Conservation (phyloP, 2,888 invertebrate genomes). For the Diplolepis rosae region DNA sequence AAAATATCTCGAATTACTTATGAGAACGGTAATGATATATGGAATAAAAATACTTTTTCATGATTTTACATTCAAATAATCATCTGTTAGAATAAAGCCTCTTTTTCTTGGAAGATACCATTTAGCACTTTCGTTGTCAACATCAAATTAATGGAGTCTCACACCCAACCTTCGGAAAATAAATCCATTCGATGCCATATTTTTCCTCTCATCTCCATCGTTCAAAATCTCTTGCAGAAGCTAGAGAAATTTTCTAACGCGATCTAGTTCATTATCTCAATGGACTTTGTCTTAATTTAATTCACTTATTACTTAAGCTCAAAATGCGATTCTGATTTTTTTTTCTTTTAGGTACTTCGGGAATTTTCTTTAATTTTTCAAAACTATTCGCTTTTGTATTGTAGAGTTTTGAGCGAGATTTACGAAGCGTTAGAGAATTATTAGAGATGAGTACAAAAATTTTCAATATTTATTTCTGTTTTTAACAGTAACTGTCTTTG, state of each 20-base stretch:
- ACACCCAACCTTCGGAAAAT: not conserved
- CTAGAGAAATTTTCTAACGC: not conserved
- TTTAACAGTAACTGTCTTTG: not conserved
- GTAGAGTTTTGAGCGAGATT: conserved; percentile 24
- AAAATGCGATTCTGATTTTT: conserved; percentile 37
- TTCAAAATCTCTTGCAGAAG: not conserved
- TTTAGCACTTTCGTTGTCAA: conserved; percentile 19
- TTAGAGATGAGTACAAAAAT: not conserved
- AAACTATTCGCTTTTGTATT: conserved; percentile 7
- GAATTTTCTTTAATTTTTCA: conserved; percentile 41
- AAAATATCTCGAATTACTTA: conserved; percentile 1
- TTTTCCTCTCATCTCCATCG: not conserved
- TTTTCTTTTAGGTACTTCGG: conserved; percentile 16
- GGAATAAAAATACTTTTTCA: conserved; percentile 17
- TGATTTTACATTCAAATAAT: conserved; percentile 17
- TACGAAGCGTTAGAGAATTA: conserved; percentile 9
- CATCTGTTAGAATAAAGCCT: conserved; percentile 14
- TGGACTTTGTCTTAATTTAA: conserved; percentile 4
- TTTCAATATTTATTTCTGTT: not conserved
- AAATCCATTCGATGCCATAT: conserved; percentile 16
- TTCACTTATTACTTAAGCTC: conserved; percentile 37
- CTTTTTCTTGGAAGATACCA: conserved; percentile 23
- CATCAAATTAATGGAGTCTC: conserved; percentile 21
- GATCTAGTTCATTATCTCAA: not conserved
- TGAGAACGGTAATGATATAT: conserved; percentile 23